Evolutionary conservation across 2,797 vertebrate genomes (phyloP).

Genomic region (Pampus argenteus): DNA sequence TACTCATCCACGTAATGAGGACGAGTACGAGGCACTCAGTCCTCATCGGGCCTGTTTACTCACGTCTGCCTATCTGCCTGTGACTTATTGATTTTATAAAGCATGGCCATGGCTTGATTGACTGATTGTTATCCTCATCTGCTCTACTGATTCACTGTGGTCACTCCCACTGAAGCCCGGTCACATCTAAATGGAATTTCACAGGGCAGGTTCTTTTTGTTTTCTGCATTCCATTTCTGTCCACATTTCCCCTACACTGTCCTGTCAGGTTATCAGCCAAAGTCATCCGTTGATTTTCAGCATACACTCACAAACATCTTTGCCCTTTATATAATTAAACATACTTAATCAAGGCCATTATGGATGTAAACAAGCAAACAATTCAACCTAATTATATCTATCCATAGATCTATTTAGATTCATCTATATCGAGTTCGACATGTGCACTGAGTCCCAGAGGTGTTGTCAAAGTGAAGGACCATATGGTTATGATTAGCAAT

Average conservation of each 20-base stretch:
- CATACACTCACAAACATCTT: neutral
- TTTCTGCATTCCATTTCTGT: neutral
- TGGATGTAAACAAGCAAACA: constrained; percentile 14
- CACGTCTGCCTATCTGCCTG: constrained; percentile 70
- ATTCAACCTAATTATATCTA: constrained; percentile 44
- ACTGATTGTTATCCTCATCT: constrained; percentile 62
- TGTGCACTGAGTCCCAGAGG: constrained; percentile 40
- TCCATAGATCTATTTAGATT: constrained; percentile 12
- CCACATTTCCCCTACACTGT: neutral
- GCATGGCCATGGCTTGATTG: constrained; percentile 73
- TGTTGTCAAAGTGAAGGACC: constrained; percentile 51
- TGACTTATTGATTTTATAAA: constrained; percentile 87
- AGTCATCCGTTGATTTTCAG: neutral
- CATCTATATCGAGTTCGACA: constrained; percentile 37
- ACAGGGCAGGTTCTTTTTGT: constrained; percentile 12
- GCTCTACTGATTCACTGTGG: constrained; percentile 34
- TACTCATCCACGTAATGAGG: constrained; percentile 80
- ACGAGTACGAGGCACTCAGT: constrained; percentile 24
- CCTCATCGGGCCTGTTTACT: constrained; percentile 78
- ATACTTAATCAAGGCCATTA: constrained; percentile 6
- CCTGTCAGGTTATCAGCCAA: neutral
- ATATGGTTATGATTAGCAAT: constrained; percentile 69
- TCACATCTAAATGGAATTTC: constrained; percentile 44
- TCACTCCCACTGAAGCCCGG: neutral
- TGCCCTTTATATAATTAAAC: constrained; percentile 18